Conservation (phyloP, 2,797 vertebrate species). For the Pseudopleuronectes americanus region DNA sequence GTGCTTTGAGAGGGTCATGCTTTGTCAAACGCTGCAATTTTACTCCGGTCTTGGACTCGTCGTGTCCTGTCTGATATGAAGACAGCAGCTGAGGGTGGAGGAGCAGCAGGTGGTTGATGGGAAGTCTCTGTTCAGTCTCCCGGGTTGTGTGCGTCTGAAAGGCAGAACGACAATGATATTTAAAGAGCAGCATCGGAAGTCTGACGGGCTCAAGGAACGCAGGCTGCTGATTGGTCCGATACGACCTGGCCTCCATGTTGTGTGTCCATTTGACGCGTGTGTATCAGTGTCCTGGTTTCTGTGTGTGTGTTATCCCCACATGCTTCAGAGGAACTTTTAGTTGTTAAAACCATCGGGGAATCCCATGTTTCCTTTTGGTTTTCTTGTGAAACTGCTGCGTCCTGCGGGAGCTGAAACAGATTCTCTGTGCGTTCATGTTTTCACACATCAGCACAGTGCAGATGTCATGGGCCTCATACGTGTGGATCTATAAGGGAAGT, state of each 20-base stretch:
- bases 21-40: neutral
- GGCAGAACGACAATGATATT: slow-evolving; percentile 1
- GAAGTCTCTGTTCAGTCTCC: slow-evolving; percentile 10
- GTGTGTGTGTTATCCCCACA: too few relatives aligned
- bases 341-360: slow-evolving; percentile 57
- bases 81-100: neutral
- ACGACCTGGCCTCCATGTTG: neutral
- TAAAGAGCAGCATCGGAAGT: neutral
- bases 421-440: neutral
- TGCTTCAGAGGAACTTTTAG: slow-evolving; percentile 10
- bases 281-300: too few relatives aligned
- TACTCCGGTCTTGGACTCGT: neutral
- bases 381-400: slow-evolving; percentile 25
- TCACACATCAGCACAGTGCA: slow-evolving; percentile 20
- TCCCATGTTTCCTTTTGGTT: slow-evolving; percentile 19
- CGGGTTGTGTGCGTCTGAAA: neutral
- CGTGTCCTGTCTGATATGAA: neutral
- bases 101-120: slow-evolving; percentile 45
- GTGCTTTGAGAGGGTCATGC: neutral
- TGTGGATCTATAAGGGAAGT: slow-evolving; percentile 4
- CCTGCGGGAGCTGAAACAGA: neutral
- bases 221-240: slow-evolving; percentile 13
- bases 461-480: slow-evolving; percentile 3
- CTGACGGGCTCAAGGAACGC: neutral
- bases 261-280: too few relatives aligned